A percentile compares a stretch with the other conserved stretches of the same genome.
Conservation (phyloP, 1,140 invertebrate genomes). For the Trichomalopsis sarcophagae region DNA sequence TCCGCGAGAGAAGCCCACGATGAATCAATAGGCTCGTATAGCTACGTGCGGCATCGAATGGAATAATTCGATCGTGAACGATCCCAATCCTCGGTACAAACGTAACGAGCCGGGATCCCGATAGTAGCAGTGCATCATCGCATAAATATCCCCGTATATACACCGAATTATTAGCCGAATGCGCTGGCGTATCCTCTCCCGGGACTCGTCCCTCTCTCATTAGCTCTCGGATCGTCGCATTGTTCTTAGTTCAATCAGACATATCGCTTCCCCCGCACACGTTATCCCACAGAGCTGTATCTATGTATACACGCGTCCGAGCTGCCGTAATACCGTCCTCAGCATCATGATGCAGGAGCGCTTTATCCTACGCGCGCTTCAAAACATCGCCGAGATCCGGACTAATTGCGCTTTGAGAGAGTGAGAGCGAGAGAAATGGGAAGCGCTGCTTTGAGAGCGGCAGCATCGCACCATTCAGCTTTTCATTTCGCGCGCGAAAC, state of each 20-base stretch:
- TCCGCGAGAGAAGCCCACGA: background rate
- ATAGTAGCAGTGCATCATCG: background rate
- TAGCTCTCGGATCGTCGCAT: background rate
- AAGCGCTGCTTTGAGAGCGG: background rate
- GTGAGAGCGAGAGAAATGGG: too few relatives aligned
- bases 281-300: background rate
- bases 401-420: constrained; percentile 30
- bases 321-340: background rate
- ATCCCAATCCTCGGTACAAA: background rate
- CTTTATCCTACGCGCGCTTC: background rate
- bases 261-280: background rate
- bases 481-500: constrained; percentile 27
- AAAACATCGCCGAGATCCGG: background rate
- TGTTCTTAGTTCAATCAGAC: constrained; percentile 27
- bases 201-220: background rate
- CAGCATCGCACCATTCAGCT: constrained; percentile 21
- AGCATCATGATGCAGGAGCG: background rate
- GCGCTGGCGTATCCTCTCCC: background rate
- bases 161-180: background rate
- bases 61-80: background rate
- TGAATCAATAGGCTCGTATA: background rate
- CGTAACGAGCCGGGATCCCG: background rate
- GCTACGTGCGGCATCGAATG: background rate
- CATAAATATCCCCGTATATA: background rate
- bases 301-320: background rate